These are phyloP conservation scores for Ameiurus melas DNA, from an alignment of 2,113 vertebrate species.

Conservation along the genomic window DNA sequence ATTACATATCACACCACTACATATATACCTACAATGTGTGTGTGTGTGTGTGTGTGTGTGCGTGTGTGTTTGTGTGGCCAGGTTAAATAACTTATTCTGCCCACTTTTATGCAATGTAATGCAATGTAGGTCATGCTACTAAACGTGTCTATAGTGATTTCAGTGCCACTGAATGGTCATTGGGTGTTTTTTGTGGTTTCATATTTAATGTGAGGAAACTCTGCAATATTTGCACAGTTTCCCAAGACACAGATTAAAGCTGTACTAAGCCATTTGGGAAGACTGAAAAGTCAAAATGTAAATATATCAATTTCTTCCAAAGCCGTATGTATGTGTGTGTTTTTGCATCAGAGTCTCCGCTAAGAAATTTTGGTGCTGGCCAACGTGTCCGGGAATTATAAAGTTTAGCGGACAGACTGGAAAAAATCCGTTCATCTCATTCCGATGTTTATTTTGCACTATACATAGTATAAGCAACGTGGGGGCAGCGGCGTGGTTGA, in stretches of 20 bases:
- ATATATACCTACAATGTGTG: not conserved
- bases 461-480: too few relatives aligned
- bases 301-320: not conserved
- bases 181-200: not conserved
- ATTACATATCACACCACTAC: not conserved
- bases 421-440: too few relatives aligned
- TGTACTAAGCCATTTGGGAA: not conserved
- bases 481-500: too few relatives aligned
- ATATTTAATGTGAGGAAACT: not conserved
- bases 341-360: not conserved
- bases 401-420: too few relatives aligned
- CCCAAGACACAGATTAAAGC: not conserved
- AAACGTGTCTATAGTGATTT: constrained; percentile 45
- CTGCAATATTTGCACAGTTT: not conserved
- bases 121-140: constrained; percentile 61
- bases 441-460: too few relatives aligned
- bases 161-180: constrained; percentile 22
- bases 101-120: constrained; percentile 35
- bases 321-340: not conserved
- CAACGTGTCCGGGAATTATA: too few relatives aligned
- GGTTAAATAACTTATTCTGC: constrained; percentile 33
- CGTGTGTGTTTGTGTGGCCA: not conserved
- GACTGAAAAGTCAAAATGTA: not conserved
- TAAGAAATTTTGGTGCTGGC: too few relatives aligned
- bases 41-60: too few relatives aligned